These are phyloP conservation scores for Chrysemys picta DNA, from an alignment of 2,113 vertebrate genomes.

Conservation along the genomic window DNA sequence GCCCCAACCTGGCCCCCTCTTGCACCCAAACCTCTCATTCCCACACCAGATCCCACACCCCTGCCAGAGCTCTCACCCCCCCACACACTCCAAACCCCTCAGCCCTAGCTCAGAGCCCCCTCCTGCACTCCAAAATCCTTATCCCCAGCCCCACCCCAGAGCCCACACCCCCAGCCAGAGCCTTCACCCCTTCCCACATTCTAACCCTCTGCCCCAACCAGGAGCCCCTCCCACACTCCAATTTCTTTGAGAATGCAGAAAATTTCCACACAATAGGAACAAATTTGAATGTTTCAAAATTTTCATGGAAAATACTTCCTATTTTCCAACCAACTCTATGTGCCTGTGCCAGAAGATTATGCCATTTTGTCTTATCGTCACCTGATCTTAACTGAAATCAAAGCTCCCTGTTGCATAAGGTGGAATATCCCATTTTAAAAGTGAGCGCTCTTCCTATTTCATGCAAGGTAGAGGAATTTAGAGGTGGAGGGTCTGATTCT, in stretches of 20 bases:
- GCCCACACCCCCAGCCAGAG: too few species aligned
- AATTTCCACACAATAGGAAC: not conserved
- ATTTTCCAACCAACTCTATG: not conserved
- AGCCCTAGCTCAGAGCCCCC: too few species aligned
- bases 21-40: too few species aligned
- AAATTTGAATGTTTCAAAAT: not conserved
- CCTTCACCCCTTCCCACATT: too few species aligned
- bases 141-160: too few species aligned
- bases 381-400: not conserved
- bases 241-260: not conserved
- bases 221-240: too few species aligned
- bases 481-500: slow-evolving; percentile 48
- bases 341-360: not conserved
- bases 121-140: too few species aligned
- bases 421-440: not conserved
- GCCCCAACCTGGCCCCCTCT: too few species aligned
- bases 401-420: accelerated
- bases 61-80: too few species aligned
- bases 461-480: slow-evolving; percentile 39
- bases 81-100: too few species aligned
- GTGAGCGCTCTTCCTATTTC: slow-evolving; percentile 31
- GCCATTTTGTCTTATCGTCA: not conserved
- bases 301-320: not conserved
- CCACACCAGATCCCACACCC: too few species aligned
- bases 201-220: too few species aligned